Base-by-base conservation (phyloP, 1,140 invertebrate genomes). In the Heliconius melpomene region DNA sequence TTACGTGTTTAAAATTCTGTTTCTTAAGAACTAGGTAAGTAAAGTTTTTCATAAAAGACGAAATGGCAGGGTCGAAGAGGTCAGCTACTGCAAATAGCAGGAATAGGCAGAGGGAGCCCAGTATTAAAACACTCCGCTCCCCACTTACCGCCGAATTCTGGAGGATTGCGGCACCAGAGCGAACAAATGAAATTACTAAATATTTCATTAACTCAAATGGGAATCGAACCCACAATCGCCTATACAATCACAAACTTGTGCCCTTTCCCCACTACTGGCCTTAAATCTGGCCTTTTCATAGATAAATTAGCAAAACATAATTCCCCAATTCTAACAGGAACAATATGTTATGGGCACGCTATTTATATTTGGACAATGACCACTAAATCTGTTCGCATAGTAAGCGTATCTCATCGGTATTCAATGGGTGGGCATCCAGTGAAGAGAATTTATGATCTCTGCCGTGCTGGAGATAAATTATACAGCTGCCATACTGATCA, bases 401-500 rank as follows among this genome's bases (percentile, higher is more conserved):
- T 75, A 77, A 80, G 52, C 79, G 73, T 80, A 77, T 29, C 79
- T 80, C 79, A 80, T 80, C 74, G 72, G 79, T 76, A 74, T 80
- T 76, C 79, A 71, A 77, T 77, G 72, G 72, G 52, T 77, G 52
- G 54, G 75, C 52, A 79, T 75, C 60, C 57, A 80, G 66, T 77
- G 79, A 70, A 76, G 75, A 50, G 71, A 80, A 80, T 80, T 80
- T 80, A 80, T 80, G 79, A 80, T 80, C 75, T 77, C 57, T 77
- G 79, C 75, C 79, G 75, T 72, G 76, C 29, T 79, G 29, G 20
- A 74, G 29, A 79, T 79, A 79, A 79, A 79, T 79, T 75, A 79
- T 79, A 77, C 38, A n/a, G 36, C 75, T 72, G 75, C 54, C 75
- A 36, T 77, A 66, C 75, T 72, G 75, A 77, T 77, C 75, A 77